Base-by-base conservation (phyloP, 2,888 invertebrate genomes). In the Eilema griseolum region DNA sequence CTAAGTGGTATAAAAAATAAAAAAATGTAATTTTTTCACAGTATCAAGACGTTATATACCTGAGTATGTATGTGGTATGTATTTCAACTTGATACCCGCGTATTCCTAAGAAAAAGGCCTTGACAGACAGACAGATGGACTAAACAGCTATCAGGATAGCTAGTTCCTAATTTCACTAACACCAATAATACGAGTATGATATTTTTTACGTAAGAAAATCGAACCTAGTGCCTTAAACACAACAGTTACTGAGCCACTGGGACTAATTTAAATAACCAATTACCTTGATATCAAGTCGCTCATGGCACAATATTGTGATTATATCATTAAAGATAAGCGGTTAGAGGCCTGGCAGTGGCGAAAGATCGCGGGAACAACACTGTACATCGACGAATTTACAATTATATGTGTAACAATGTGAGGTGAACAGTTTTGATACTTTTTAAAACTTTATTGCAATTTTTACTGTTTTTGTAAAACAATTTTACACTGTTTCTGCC, bases 341-440 rank as follows among this genome's bases (percentile, higher is more conserved):
- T 28, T 3, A 10, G 66, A n/a, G 28, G 28, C 3, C 24, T 24
- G 52, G 26, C 37, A 26, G 26, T 71, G 60, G 33, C 41, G 73
- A 37, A 71, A 73, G 59, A 8, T 68, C 77, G 72, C 74, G 75
- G 64, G 74, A 73, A 65, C 69, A 71, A 26, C 69, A 4, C n/a
- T n/a, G 62, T 33, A 65, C 59, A 24, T 69, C 69, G 41, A n/a
- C 59, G 46, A 57, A 69, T 65, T 52, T 65, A 59, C 46, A 14
- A 8, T 52, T 46, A 67, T 71, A 70, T 71, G 56, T 74, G 60
- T 67, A 57, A 57, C 33, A 31, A 41, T 67, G 66, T 61, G 14
- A 2, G 57, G 3, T 60, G 7, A 72, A 4, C 0, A 0, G 61
- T 73, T 52, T 83, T 83, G 83, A 77, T 83, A 77, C 78, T 77